Evolutionary conservation across 2,888 invertebrate genomes (phyloP).

Genomic region (Belgica antarctica): DNA sequence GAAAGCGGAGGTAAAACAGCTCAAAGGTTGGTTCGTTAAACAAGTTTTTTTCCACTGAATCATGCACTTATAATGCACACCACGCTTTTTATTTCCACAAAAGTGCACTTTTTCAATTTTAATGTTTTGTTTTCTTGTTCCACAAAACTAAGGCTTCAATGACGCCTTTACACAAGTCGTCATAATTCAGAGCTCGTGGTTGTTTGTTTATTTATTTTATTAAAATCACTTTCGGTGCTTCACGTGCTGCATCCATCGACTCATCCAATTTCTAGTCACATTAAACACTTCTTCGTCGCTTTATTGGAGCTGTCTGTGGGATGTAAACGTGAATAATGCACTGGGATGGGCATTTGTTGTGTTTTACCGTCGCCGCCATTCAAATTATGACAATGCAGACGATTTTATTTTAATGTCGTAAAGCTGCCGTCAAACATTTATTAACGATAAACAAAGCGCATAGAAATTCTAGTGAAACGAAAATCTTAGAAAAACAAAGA

Average conservation of each 20-base stretch:
- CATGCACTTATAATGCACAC: neutral
- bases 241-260: neutral
- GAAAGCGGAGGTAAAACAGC: too few relatives aligned
- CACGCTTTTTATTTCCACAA: neutral
- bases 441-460: neutral
- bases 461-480: neutral
- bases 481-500: neutral
- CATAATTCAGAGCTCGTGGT: neutral
- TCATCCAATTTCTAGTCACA: neutral
- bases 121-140: neutral
- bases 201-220: neutral
- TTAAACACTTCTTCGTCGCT: neutral
- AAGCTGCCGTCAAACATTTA: neutral
- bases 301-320: neutral
- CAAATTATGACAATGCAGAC: neutral
- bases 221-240: neutral
- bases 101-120: neutral
- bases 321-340: neutral
- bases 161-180: neutral
- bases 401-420: neutral
- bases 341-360: neutral
- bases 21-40: neutral
- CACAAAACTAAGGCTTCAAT: neutral
- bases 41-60: neutral
- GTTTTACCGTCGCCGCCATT: neutral